Base-by-base conservation (phyloP, 2,113 vertebrate species). In the Rhizomys pruinosus region DNA sequence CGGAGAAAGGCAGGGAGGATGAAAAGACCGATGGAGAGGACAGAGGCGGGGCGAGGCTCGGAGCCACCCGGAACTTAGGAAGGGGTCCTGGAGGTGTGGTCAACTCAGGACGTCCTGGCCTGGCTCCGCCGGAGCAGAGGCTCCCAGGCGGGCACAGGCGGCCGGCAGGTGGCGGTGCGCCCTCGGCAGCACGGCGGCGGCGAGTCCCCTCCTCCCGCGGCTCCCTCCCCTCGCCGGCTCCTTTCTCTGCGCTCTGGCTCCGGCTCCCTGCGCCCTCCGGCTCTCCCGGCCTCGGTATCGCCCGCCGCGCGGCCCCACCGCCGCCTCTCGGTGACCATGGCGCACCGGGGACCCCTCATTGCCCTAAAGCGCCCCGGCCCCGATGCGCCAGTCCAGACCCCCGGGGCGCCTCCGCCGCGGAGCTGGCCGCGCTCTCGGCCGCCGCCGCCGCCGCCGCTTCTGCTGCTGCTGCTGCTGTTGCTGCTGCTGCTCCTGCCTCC, bases 81-180 rank as follows among this genome's bases (percentile, higher is more conserved):
- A 39, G 25, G 5, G 69, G 8, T 86, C 68, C 55, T 59, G 47
- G 84, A 63, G 42, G 86, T 44, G 57, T n/a, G 27, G 42, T n/a
- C 39, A 52, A 5, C 47, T 59, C 84, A 42, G 68, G 68, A 87
- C 69, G 39, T 73, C 68, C 84, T 57, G 23, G 86, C 34, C 2
- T 1, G 37, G 37, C n/a, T 2, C 1, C 73, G 37, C 59, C 23
- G 0, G 25, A 37, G 52, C 55, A 5, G 68, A 32, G 85, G 29
- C 37, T 74, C 55, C 5, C 73, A 8, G 66, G 34, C 69, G 16
- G 69, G 37, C 12, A 8, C 2, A 16, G 22, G 63, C 39, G 88
- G 94, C 97, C 98, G 97, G 97, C 97, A 99, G 99, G 97, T 98
- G 99, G 98, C 98, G 97, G 95, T 98, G 97, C 96, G 88, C 96